These are phyloP conservation scores for Synodontis membranacea DNA, from an alignment of 2,113 vertebrate species.

Conservation along the genomic window DNA sequence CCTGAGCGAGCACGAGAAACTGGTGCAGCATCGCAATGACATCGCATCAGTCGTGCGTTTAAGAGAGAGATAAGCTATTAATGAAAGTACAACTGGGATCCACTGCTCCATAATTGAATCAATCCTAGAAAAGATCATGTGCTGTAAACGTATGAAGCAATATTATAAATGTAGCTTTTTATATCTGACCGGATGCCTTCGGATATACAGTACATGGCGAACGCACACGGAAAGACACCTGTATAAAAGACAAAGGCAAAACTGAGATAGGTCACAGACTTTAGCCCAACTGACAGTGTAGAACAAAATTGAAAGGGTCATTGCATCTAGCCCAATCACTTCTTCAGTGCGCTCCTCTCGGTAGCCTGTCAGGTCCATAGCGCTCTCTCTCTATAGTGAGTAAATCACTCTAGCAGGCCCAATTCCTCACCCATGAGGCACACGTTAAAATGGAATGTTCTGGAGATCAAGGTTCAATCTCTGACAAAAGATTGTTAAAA, in stretches of 20 bases:
- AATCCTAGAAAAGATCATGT: neutral
- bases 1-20: neutral
- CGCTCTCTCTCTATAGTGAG: slow-evolving; percentile 56
- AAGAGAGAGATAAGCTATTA: slow-evolving; percentile 6
- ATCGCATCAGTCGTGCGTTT: neutral
- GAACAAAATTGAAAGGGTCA: slow-evolving; percentile 61
- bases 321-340: slow-evolving; percentile 60
- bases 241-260: neutral
- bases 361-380: slow-evolving; percentile 58
- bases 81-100: slow-evolving; percentile 1
- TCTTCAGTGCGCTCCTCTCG: slow-evolving; percentile 52
- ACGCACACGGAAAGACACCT: neutral
- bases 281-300: slow-evolving; percentile 52
- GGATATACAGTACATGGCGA: neutral
- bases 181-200: neutral
- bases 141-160: neutral
- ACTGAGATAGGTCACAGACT: slow-evolving; percentile 21
- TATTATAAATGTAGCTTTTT: neutral
- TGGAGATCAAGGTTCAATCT: slow-evolving; percentile 41
- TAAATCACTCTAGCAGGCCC: slow-evolving; percentile 11
- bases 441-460: slow-evolving; percentile 35
- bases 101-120: neutral
- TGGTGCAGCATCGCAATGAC: too few relatives aligned
- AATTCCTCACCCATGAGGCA: slow-evolving; percentile 32
- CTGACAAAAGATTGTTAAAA: slow-evolving; percentile 48